These are phyloP conservation scores for Tachyglossus aculeatus DNA, from an alignment of 2,797 vertebrate species.

Conservation along the genomic window DNA sequence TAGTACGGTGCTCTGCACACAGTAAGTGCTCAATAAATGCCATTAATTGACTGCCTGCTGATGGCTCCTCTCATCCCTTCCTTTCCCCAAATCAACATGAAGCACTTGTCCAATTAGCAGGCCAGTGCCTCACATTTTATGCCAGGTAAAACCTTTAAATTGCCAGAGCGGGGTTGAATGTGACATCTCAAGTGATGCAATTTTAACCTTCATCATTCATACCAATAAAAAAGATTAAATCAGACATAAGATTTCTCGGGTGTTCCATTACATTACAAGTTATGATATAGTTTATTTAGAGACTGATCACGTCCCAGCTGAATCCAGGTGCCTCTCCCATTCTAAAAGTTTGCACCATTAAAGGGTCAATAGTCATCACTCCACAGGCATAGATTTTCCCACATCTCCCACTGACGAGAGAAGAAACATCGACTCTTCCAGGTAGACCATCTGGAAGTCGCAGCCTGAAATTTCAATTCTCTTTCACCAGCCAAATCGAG, in stretches of 20 bases:
- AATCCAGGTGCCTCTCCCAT: neutral
- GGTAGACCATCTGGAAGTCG: slow-evolving; percentile 3
- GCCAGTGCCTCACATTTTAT: neutral
- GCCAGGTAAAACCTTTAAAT: neutral
- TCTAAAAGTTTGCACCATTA: neutral
- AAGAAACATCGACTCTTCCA: slow-evolving; percentile 22
- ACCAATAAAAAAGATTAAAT: slow-evolving; percentile 1
- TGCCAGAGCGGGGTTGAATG: neutral
- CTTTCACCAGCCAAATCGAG: slow-evolving; percentile 19
- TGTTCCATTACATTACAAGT: neutral
- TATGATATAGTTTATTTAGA: slow-evolving; percentile 1
- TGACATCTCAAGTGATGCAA: neutral
- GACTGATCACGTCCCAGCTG: neutral
- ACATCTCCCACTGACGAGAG: neutral
- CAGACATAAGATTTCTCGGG: neutral
- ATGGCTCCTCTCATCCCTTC: neutral
- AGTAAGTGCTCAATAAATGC: too few relatives aligned
- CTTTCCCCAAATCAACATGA: too few relatives aligned
- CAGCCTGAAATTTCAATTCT: slow-evolving; percentile 25
- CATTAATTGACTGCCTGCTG: too few relatives aligned
- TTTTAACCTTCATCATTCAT: slow-evolving; percentile 11
- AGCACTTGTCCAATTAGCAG: neutral
- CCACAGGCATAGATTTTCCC: rapidly evolving
- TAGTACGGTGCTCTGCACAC: too few relatives aligned
- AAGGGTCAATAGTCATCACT: neutral